Evolutionary conservation across 2,113 vertebrate genomes (phyloP).

Genomic region (Trichechus manatus): DNA sequence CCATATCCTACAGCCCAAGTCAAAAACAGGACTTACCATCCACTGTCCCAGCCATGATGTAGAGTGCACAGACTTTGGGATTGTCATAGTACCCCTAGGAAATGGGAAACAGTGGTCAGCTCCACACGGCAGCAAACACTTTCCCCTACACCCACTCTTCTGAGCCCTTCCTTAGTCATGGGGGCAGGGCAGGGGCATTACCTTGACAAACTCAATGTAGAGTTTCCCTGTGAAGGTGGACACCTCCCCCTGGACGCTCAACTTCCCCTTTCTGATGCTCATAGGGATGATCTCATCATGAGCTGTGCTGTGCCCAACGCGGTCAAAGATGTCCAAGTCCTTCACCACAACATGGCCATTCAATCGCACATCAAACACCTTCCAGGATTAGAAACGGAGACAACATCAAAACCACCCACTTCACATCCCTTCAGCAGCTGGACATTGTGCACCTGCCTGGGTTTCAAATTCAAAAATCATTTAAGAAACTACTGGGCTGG

Average conservation of each 20-base stretch:
- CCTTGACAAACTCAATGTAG: constrained; percentile 98
- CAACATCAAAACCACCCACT: constrained; percentile 1
- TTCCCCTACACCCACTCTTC: background rate
- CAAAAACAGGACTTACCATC: constrained; percentile 91
- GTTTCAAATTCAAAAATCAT: constrained; percentile 40
- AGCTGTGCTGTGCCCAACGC: constrained; percentile 98
- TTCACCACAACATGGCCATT: constrained; percentile 98
- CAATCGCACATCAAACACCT: constrained; percentile 98
- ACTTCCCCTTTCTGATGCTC: constrained; percentile 95
- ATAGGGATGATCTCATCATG: constrained; percentile 97
- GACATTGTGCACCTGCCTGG: background rate
- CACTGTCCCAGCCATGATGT: constrained; percentile 96
- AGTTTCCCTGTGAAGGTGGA: constrained; percentile 99
- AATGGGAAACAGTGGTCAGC: constrained; percentile 71
- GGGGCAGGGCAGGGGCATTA: constrained; percentile 78
- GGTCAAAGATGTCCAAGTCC: constrained; percentile 98
- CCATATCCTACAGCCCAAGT: background rate
- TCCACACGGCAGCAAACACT: background rate
- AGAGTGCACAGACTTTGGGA: constrained; percentile 98
- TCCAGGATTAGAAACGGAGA: constrained; percentile 64
- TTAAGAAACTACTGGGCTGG: background rate
- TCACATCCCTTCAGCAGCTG: background rate
- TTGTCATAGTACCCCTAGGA: constrained; percentile 99
- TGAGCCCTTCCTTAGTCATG: background rate
- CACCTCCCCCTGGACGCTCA: constrained; percentile 97